Evolutionary conservation across 2,797 vertebrate species (phyloP).

Genomic region (Argya squamiceps): DNA sequence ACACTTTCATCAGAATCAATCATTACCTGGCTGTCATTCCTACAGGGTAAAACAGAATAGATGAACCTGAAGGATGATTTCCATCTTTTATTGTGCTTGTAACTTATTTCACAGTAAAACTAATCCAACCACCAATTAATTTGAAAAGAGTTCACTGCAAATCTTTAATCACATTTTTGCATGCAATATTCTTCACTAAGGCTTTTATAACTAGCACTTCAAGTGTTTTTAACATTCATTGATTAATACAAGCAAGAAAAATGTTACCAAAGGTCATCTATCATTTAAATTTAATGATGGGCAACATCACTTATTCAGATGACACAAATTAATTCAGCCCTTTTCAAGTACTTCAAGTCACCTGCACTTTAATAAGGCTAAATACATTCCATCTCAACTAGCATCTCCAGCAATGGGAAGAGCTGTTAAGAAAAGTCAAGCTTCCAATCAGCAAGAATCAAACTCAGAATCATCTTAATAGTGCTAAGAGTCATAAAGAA

Average conservation of each 20-base stretch:
- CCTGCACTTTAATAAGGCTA: constrained; percentile 2
- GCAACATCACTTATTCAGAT: not conserved
- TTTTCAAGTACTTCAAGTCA: not conserved
- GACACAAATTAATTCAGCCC: not conserved
- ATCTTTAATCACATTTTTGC: not conserved
- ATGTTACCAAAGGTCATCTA: not conserved
- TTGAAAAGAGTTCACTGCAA: not conserved
- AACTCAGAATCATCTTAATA: not conserved
- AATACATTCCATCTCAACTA: not conserved
- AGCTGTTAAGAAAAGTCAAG: not conserved
- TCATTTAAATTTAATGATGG: not conserved
- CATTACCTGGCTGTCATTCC: not conserved
- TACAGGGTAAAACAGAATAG: not conserved
- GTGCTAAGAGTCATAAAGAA: not conserved
- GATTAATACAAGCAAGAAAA: not conserved
- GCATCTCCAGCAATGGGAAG: not conserved
- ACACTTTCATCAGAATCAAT: not conserved
- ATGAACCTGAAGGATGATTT: not conserved
- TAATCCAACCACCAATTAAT: not conserved
- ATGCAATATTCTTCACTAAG: not conserved
- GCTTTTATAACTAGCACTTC: not conserved
- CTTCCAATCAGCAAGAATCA: not conserved
- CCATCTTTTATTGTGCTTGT: not conserved
- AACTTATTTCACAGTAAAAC: not conserved
- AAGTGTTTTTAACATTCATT: not conserved